phyloP scores from a whole-genome alignment of 2,797 vertebrate species.

The Octomys mimax region DNA sequence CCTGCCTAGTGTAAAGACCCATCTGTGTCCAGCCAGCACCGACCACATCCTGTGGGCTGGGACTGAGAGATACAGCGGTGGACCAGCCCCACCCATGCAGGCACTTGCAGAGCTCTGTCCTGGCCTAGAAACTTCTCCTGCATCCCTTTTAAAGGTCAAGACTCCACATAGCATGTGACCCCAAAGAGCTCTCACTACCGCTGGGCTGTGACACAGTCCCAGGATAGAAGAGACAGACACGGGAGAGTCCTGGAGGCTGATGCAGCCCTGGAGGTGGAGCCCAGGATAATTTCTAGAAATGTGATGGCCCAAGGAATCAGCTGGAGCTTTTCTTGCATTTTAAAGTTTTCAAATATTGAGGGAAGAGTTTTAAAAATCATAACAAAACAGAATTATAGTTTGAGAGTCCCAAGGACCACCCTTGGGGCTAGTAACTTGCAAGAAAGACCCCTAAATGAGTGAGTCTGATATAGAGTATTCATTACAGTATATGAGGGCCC shows the following conservation, averaged over 20 bases:
- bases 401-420: background rate
- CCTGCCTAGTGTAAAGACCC: background rate
- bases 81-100: background rate
- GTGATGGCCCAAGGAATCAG: background rate
- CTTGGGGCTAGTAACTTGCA: background rate
- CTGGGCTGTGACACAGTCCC: background rate
- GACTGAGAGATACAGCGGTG: background rate
- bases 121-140: background rate
- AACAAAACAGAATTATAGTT: background rate
- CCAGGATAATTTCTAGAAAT: background rate
- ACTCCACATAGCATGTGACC: background rate
- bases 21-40: background rate
- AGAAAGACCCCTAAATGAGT: background rate
- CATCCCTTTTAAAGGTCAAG: background rate
- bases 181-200: background rate
- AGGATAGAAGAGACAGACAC: background rate
- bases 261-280: background rate
- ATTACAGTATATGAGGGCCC: background rate
- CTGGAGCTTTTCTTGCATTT: background rate
- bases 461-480: background rate
- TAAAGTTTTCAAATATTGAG: background rate
- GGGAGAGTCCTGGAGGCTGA: background rate
- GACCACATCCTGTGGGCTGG: background rate
- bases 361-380: background rate
- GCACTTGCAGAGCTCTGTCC: background rate